A percentile compares a stretch with the other conserved stretches of the same genome.
phyloP scores from a whole-genome alignment of 2,888 invertebrate species.

The Subacronicta megacephala region DNA sequence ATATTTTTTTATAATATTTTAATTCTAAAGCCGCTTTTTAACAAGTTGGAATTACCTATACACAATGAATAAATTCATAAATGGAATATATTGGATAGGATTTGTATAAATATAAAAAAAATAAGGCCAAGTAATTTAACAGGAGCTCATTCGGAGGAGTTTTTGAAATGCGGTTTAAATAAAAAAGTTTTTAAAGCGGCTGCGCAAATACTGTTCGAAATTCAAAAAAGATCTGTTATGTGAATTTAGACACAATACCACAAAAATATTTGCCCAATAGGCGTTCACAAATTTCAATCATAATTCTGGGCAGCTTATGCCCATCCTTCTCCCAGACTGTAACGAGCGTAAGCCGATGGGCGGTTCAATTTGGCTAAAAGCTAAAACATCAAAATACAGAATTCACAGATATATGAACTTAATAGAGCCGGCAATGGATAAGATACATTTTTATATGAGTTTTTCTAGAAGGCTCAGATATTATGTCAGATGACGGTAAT shows the following conservation, averaged over 20 bases:
- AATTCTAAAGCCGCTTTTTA: no score
- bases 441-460: not conserved
- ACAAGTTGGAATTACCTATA: no score
- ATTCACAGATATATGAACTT: conserved; percentile 45
- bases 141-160: no score
- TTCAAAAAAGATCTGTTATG: not conserved
- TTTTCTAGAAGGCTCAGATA: not conserved
- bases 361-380: conserved; percentile 73
- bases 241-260: not conserved
- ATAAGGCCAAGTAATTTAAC: no score
- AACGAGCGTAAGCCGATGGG: conserved; percentile 53
- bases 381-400: conserved; percentile 65
- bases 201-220: no score
- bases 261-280: not conserved
- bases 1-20: no score
- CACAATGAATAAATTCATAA: no score
- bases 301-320: conserved; percentile 37
- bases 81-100: no score
- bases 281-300: conserved; percentile 24
- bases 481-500: not conserved
- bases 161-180: no score
- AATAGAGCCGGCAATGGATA: conserved; percentile 37
- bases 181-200: no score
- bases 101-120: no score
- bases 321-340: conserved; percentile 9